Percentiles rank a stretch among this genome's conserved stretches.
Evolutionary conservation across 2,797 vertebrate species (phyloP).

Genomic region (Siniperca scherzeri): DNA sequence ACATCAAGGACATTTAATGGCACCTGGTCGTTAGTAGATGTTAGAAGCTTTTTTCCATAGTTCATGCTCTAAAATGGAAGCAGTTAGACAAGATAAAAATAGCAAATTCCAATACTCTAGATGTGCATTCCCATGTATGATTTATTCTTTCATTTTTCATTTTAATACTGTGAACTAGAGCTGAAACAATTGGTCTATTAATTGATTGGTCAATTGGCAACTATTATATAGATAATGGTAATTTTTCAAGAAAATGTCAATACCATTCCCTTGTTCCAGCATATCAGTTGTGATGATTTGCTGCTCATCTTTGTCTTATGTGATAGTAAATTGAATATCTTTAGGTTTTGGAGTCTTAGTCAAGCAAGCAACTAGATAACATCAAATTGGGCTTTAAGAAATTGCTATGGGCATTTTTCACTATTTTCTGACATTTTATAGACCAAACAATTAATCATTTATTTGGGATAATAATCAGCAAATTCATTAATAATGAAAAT

Average conservation of each 20-base stretch:
- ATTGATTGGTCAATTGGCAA: neutral
- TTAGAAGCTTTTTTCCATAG: constrained; percentile 19
- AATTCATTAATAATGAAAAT: neutral
- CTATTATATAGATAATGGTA: neutral
- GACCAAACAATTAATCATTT: neutral
- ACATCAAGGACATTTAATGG: constrained; percentile 58
- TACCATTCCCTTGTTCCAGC: neutral
- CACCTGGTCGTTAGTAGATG: constrained; percentile 61
- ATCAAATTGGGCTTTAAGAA: neutral
- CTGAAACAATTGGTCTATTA: neutral
- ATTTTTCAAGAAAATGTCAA: neutral
- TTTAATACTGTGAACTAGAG: neutral
- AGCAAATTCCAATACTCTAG: neutral
- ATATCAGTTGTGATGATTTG: neutral
- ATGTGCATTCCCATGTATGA: constrained; percentile 6
- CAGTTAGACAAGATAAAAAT: neutral
- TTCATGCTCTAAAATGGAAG: constrained; percentile 5
- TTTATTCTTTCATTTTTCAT: neutral
- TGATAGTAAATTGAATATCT: neutral
- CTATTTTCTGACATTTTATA: neutral
- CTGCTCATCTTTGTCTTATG: neutral
- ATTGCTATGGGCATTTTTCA: neutral
- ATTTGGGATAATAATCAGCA: neutral
- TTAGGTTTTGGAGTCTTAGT: neutral
- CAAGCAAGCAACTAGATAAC: neutral